Evolutionary conservation across 2,797 vertebrate species (phyloP).

Genomic region (Enteromius mattozi): DNA sequence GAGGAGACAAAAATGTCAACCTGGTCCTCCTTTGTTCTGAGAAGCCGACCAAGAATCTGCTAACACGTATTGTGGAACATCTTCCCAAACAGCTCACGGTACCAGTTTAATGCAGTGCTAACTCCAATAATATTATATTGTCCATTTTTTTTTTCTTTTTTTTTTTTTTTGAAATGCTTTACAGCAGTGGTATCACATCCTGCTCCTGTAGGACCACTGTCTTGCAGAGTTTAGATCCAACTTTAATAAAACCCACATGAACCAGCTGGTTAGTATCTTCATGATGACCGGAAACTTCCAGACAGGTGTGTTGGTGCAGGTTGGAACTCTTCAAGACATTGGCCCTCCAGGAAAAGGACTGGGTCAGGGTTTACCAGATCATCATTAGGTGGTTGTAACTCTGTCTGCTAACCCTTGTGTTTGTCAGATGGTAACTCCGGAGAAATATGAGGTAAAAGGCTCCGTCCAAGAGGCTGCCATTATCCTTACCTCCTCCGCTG

Average conservation of each 20-base stretch:
- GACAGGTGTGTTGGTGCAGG: neutral
- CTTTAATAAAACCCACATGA: neutral
- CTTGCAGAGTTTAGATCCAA: neutral
- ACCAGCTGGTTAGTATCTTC: neutral
- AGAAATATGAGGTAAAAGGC: constrained; percentile 95
- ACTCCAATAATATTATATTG: neutral
- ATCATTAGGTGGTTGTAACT: neutral
- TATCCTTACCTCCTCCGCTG: constrained; percentile 88
- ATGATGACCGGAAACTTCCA: neutral
- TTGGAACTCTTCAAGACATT: neutral
- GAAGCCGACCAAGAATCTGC: constrained; percentile 89
- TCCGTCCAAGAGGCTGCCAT: constrained; percentile 90
- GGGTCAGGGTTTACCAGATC: neutral
- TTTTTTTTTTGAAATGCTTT: neutral
- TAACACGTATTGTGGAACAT: constrained; percentile 90
- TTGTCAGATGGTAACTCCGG: constrained; percentile 90
- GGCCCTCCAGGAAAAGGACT: neutral
- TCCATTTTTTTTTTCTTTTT: neutral
- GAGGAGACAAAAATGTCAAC: constrained; percentile 93
- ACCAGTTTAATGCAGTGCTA: constrained; percentile 51
- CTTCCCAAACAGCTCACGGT: constrained; percentile 96
- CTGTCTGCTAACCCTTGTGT: constrained; percentile 54
- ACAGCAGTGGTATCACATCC: neutral
- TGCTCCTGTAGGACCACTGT: neutral
- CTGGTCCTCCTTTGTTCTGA: constrained; percentile 94